Evolutionary conservation across 2,888 invertebrate genomes (phyloP).

Genomic region (Physocephala rufipes): DNA sequence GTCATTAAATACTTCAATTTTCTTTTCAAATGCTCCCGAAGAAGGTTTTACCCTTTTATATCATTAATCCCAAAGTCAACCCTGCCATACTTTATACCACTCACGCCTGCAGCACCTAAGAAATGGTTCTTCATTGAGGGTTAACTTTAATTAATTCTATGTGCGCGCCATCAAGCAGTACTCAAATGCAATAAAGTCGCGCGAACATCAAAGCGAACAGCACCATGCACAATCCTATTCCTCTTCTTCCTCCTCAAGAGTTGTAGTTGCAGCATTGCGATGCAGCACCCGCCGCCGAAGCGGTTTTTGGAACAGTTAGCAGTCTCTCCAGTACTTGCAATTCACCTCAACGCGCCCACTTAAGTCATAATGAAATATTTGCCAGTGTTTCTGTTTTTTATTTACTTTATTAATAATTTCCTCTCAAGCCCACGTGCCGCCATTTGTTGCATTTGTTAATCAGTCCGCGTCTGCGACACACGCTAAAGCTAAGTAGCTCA

Average conservation of each 20-base stretch:
- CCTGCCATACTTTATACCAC: too few relatives aligned
- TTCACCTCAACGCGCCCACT: conserved; percentile 10
- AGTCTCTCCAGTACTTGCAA: neutral
- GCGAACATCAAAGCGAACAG: conserved; percentile 22
- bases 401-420: conserved; percentile 27
- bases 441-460: neutral
- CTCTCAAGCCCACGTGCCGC: conserved; percentile 7
- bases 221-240: too few relatives aligned
- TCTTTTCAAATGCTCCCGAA: conserved; percentile 1
- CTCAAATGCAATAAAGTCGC: neutral
- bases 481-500: conserved; percentile 21
- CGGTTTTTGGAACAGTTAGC: too few relatives aligned
- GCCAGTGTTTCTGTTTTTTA: conserved; percentile 24
- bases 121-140: neutral
- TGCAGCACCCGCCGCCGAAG: neutral
- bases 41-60: neutral
- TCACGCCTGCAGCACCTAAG: neutral
- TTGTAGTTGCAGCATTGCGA: conserved; percentile 13
- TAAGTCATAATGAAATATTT: conserved; percentile 20
- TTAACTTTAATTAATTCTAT: conserved; percentile 6
- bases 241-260: conserved; percentile 2
- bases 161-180: conserved; percentile 1
- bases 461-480: too few relatives aligned
- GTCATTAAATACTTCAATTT: neutral
- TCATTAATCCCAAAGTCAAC: neutral